Percentiles rank a stretch among this genome's conserved stretches.
These are phyloP conservation scores for Tinea semifulvella DNA, from an alignment of 2,888 invertebrate species.

Conservation along the genomic window DNA sequence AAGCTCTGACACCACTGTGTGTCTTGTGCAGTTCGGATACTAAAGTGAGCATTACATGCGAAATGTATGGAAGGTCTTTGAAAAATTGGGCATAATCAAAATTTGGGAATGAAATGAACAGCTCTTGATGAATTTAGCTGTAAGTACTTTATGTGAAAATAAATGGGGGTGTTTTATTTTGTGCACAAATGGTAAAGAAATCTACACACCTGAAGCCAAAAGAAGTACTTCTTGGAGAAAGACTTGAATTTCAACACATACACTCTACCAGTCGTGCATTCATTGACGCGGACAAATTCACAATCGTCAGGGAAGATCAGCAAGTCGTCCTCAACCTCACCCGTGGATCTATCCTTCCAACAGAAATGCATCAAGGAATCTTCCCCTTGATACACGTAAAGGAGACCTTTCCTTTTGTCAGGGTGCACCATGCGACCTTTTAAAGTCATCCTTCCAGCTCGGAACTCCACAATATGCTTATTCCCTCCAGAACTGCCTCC, in stretches of 20 bases:
- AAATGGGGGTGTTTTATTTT: too few relatives aligned
- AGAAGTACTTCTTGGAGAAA: constrained; percentile 91
- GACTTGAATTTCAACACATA: constrained; percentile 97
- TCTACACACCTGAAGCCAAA: constrained; percentile 91
- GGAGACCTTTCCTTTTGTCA: constrained; percentile 92
- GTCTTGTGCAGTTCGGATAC: too few relatives aligned
- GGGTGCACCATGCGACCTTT: constrained; percentile 94
- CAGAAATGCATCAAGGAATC: constrained; percentile 99
- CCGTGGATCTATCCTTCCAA: constrained; percentile 97
- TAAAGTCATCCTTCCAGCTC: constrained; percentile 95
- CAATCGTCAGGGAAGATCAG: constrained; percentile 99
- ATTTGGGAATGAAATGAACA: too few relatives aligned
- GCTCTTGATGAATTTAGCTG: too few relatives aligned
- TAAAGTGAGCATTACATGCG: too few relatives aligned
- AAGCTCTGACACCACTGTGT: too few relatives aligned
- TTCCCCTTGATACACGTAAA: constrained; percentile 96
- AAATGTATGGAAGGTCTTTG: too few relatives aligned
- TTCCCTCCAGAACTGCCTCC: constrained; percentile 84
- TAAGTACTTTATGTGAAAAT: too few relatives aligned
- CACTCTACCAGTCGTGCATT: constrained; percentile 96
- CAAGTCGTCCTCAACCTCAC: constrained; percentile 95
- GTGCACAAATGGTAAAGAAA: too few relatives aligned
- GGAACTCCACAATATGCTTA: constrained; percentile 93
- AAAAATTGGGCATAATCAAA: too few relatives aligned
- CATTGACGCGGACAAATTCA: constrained; percentile 93